Evolutionary conservation across 2,113 vertebrate species (phyloP), one percentile per base, ranked within the genome.

Genomic region (Lophotis ruficrista): DNA sequence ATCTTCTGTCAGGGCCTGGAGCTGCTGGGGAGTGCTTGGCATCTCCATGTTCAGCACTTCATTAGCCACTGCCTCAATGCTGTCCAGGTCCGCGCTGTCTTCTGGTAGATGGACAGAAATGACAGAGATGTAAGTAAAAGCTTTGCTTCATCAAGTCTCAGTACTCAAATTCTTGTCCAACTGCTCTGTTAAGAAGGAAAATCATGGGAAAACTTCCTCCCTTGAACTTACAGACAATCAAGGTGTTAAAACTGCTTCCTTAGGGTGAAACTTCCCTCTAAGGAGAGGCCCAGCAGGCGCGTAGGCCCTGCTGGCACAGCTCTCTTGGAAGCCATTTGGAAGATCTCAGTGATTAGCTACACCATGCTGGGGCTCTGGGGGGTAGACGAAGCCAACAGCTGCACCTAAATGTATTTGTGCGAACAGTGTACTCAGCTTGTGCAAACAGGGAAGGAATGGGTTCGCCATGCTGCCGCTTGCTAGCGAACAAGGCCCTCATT

Each of bases 41-140:
- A 99, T 99, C 95, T 99, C 98, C 99, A 99, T 99, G 93, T 98
- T 98, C 91, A 99, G 86, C 38, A 99, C 99, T 96, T 99, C 99
- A 15, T 98, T 99, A 50, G 99, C 99, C 83, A 99, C 99, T 0
- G 98, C 98, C 97, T 99, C 99, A 0, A 99, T 99, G 98, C 99
- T 99, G 69, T 99, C 99, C 91, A 99, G 95, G 90, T 99, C 99
- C 18, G 99, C 99, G 0, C 99, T 98, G 7, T 99, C 99, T 96
- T 99, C 99, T 99, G 89, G 69, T 9, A 78, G 81, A 81, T 19
- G 10, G 54, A 86, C 43, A 92, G 80, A 91, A 90, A 70, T 37
- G 10, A 77, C 57, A 86, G 50, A 60, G 21, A 56, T 6, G 16
- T 92, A 23, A 82, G 57, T 41, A 54, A 83, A 75, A 82, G 38